Evolutionary conservation across 2,113 vertebrate genomes (phyloP), one percentile per base, ranked within the genome.

Genomic region (Oryzias woworae): DNA sequence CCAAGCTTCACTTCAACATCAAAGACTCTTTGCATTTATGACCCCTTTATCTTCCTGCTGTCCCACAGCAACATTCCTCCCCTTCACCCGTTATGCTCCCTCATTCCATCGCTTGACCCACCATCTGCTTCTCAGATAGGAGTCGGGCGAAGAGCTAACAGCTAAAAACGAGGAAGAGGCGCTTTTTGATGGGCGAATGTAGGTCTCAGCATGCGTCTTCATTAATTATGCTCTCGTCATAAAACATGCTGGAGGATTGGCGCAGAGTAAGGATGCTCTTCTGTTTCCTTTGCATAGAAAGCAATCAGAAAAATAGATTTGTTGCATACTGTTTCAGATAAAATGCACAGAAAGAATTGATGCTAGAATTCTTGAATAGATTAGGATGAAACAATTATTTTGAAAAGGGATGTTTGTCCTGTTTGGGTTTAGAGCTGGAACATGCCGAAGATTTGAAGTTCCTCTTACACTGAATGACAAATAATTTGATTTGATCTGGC

Each of bases 71-170:
- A 4, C 20, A 26, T 54, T 26, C 43, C 42, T 55, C 53, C 24
- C 36, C 18, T 36, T 54, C 20, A 8, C 58, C 51, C 41, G 60
- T 49, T 47, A 28, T n/a, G 70, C 51, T 75, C 80, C 69, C 36
- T 28, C 36, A 36, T 72, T 54, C 60, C 43, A 69, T 77, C 71
- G 68, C 79, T 71, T 70, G 67, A 67, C 67, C 53, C 2, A 15
- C 86, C 80, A 83, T 86, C 85, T 87, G 82, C 62, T 53, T 71
- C 45, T 69, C 26, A 53, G 22, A 26, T 41, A 44, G 23, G 54
- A 61, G 58, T 28, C 53, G 50, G 59, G 20, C 50, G 59, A 44
- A 58, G 69, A 62, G 48, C 46, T 44, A 42, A 64, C 42, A 26
- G 36, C 23, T n/a, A 14, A 52, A 14, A 48, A 13, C 52, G 45